A percentile compares a stretch with the other conserved stretches of the same genome.
phyloP scores from a whole-genome alignment of 2,888 invertebrate species.

The Epinotia brunnichana region DNA sequence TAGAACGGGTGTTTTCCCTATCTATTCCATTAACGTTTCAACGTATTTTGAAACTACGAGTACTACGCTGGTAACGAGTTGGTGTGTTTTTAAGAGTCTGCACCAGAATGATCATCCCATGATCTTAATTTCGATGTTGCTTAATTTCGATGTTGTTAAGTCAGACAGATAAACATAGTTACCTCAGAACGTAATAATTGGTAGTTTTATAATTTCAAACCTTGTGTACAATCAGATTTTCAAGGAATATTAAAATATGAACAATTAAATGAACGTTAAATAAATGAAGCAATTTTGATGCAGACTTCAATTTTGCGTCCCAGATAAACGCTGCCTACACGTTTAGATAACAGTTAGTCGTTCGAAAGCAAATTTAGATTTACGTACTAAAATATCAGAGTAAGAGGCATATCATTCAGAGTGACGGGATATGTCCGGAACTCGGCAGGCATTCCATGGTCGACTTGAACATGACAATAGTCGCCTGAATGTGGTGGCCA shows the following conservation, averaged over 20 bases:
- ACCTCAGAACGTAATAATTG: not conserved
- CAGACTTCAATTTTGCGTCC: constrained; percentile 8
- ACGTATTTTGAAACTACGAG: constrained; percentile 29
- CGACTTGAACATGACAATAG: constrained; percentile 56
- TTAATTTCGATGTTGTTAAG: not conserved
- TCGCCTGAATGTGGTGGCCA: constrained; percentile 54
- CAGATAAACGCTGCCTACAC: constrained; percentile 22
- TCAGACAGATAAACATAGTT: not conserved
- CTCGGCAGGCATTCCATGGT: constrained; percentile 44
- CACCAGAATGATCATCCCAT: not conserved
- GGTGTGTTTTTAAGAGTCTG: not conserved
- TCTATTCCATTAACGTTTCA: constrained; percentile 36
- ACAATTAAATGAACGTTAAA: not conserved
- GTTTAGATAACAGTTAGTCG: constrained; percentile 17
- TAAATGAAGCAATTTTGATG: not conserved
- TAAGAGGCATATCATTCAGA: constrained; percentile 34
- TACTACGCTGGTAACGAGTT: not conserved
- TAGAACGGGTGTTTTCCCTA: constrained; percentile 41
- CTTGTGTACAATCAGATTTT: not conserved
- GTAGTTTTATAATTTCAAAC: not conserved
- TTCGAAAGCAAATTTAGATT: not conserved
- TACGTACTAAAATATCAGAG: constrained; percentile 14
- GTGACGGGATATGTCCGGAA: constrained; percentile 40
- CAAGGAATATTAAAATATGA: not conserved
- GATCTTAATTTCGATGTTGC: not conserved